These are phyloP conservation scores for Aldabrachelys gigantea DNA, from an alignment of 2,113 vertebrate genomes.

Conservation along the genomic window DNA sequence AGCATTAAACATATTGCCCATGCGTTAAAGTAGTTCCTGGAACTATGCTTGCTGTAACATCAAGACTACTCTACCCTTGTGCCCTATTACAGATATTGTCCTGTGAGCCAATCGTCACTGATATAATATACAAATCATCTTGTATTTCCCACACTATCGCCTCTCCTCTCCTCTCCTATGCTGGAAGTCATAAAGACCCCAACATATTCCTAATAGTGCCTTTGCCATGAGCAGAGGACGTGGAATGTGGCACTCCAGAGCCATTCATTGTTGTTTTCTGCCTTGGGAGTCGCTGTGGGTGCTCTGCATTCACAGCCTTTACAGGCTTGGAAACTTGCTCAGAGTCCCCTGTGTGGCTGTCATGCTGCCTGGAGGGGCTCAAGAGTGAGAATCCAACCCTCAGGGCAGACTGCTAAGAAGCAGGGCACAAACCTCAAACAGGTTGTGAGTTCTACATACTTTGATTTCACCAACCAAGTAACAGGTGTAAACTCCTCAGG, in stretches of 20 bases:
- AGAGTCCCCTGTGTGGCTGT: fast-evolving
- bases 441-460: no score
- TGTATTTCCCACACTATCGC: background rate
- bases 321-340: background rate
- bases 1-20: background rate
- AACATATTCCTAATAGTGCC: background rate
- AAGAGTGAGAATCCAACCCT: no score
- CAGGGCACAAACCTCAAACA: no score
- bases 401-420: no score
- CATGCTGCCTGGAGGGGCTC: no score
- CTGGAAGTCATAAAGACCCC: background rate
- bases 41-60: background rate
- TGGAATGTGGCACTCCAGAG: background rate
- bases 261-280: background rate
- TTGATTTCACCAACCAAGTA: no score
- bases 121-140: background rate
- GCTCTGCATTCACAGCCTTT: background rate
- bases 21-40: slow-evolving; percentile 6
- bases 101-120: background rate
- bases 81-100: background rate
- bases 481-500: no score
- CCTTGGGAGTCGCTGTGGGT: background rate
- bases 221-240: background rate
- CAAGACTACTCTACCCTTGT: background rate
- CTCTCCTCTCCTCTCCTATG: background rate